These are phyloP conservation scores for Acanthaster planci DNA, from an alignment of 35 echinoderm and acorn worm genomes.

Conservation along the genomic window DNA sequence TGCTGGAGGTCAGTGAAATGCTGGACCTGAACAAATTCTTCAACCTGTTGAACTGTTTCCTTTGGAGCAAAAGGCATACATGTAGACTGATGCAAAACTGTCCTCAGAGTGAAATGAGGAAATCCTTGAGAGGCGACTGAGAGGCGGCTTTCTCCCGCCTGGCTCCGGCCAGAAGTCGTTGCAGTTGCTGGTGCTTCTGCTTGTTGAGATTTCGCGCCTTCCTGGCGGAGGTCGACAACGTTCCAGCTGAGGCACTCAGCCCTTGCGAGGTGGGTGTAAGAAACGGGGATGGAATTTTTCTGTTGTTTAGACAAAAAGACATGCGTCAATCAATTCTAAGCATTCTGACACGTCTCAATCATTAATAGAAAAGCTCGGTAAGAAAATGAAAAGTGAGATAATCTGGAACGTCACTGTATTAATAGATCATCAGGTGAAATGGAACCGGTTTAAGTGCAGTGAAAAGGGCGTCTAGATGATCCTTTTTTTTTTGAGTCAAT, in stretches of 20 bases:
- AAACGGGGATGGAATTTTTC: too few species aligned
- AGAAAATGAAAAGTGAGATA: too few species aligned
- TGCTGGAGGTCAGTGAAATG: not conserved
- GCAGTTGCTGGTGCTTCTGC: constrained; percentile 24
- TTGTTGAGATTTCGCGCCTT: constrained; percentile 23
- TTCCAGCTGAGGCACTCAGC: not conserved
- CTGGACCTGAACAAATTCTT: not conserved
- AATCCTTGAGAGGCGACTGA: not conserved
- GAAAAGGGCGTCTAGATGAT: too few species aligned
- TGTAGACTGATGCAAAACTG: not conserved
- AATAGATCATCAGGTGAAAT: too few species aligned
- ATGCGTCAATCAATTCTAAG: too few species aligned
- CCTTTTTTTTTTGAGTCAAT: too few species aligned
- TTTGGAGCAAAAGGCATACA: not conserved
- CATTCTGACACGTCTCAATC: too few species aligned
- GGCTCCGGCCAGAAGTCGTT: constrained; percentile 16
- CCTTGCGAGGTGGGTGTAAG: too few species aligned
- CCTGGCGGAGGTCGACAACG: not conserved
- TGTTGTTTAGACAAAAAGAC: too few species aligned
- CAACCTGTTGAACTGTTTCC: not conserved
- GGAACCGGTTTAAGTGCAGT: too few species aligned
- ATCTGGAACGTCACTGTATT: too few species aligned
- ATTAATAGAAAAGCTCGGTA: too few species aligned
- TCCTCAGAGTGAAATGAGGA: constrained; percentile 22
- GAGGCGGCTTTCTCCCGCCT: constrained; percentile 18